These are phyloP conservation scores for Gallinago media DNA, from an alignment of 2,113 vertebrate species.

Conservation along the genomic window DNA sequence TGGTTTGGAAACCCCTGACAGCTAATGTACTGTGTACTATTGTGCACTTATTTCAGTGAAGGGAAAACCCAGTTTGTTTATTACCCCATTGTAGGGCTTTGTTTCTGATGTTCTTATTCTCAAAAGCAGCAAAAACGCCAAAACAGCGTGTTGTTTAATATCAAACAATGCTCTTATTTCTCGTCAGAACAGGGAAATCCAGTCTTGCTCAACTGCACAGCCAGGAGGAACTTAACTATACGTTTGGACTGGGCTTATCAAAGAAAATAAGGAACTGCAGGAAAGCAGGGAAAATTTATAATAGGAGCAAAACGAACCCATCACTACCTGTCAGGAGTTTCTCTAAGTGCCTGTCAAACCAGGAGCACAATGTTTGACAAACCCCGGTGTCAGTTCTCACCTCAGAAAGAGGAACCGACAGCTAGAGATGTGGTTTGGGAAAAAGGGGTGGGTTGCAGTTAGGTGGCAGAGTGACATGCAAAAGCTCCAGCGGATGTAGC, in stretches of 20 bases:
- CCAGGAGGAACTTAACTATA: neutral
- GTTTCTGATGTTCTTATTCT: neutral
- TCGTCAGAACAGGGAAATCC: constrained; percentile 11
- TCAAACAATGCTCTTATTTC: constrained; percentile 53
- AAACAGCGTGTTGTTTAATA: constrained; percentile 44
- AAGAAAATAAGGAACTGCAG: neutral
- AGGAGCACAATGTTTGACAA: neutral
- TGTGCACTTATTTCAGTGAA: neutral
- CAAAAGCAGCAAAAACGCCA: constrained; percentile 16
- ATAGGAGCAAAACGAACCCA: neutral
- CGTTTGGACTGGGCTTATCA: neutral
- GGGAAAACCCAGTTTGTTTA: constrained; percentile 11
- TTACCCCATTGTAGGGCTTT: neutral
- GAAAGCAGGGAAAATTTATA: neutral
- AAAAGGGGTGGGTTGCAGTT: neutral
- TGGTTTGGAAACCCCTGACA: neutral
- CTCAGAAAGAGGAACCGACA: neutral
- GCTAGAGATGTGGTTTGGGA: neutral
- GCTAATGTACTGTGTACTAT: neutral
- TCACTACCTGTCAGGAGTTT: neutral
- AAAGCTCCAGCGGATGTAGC: neutral
- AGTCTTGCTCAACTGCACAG: neutral
- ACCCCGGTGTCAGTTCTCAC: neutral
- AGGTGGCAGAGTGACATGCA: neutral
- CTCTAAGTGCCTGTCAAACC: neutral